These are phyloP conservation scores for Terrapene triunguis DNA, from an alignment of 2,113 vertebrate genomes.

Conservation along the genomic window DNA sequence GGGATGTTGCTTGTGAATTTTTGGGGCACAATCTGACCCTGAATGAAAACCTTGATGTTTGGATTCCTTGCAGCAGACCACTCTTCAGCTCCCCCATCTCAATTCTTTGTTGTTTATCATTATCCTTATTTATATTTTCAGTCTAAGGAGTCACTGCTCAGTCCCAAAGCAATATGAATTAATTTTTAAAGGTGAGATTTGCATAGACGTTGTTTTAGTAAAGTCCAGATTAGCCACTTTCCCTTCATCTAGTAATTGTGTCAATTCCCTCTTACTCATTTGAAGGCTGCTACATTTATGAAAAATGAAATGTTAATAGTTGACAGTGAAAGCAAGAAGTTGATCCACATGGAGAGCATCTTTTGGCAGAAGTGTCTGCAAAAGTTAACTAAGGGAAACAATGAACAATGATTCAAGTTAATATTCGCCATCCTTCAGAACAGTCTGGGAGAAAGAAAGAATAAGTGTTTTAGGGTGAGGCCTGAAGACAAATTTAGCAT, in stretches of 20 bases:
- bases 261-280: background rate
- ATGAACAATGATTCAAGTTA: background rate
- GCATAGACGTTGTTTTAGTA: background rate
- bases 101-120: background rate
- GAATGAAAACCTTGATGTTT: background rate
- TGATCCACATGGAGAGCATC: accelerated
- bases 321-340: background rate
- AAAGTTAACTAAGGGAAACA: background rate
- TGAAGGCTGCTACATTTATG: background rate
- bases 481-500: background rate
- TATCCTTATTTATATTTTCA: background rate
- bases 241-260: background rate
- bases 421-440: background rate
- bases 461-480: background rate
- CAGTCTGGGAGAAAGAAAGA: accelerated
- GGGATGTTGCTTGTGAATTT: background rate
- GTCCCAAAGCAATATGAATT: background rate
- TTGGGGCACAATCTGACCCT: accelerated
- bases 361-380: background rate
- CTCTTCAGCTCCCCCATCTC: background rate
- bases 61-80: background rate
- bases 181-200: background rate
- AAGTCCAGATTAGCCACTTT: background rate
- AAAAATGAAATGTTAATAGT: background rate
- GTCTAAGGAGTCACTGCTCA: background rate